Evolutionary conservation across 2,888 invertebrate species (phyloP).

Genomic region (Julus scanicus): DNA sequence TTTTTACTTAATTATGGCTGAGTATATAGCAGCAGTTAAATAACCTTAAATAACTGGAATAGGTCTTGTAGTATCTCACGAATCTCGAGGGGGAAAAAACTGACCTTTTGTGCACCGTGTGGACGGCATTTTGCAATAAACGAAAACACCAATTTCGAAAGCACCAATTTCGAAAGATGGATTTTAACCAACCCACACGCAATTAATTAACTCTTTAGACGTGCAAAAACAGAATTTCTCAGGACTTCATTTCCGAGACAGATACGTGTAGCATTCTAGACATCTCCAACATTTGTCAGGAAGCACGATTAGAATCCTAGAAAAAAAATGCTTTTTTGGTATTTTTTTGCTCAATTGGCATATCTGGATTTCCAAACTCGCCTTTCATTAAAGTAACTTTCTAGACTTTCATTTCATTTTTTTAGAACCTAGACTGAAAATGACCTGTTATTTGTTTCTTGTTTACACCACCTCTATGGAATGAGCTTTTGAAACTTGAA

Average conservation of each 20-base stretch:
- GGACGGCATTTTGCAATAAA: neutral
- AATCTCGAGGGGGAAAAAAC: neutral
- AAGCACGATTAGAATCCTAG: neutral
- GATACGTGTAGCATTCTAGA: neutral
- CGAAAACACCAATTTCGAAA: conserved; percentile 11
- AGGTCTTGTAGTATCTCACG: neutral
- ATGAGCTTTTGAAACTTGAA: too few species aligned
- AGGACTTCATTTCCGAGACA: conserved; percentile 11
- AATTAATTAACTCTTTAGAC: conserved; percentile 19
- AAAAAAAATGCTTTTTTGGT: neutral
- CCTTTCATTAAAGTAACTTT: neutral
- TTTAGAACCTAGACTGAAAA: neutral
- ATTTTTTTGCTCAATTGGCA: neutral
- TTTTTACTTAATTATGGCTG: conserved; percentile 5
- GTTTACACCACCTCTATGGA: too few species aligned
- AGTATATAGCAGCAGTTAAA: conserved; percentile 3
- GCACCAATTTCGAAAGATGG: conserved; percentile 10
- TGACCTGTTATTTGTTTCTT: neutral
- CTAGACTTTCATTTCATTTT: neutral
- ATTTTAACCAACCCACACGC: conserved; percentile 19
- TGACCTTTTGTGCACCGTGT: neutral
- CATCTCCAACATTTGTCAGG: neutral
- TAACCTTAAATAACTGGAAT: conserved; percentile 11
- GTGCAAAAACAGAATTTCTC: conserved; percentile 1
- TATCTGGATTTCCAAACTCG: neutral